Conservation (phyloP, 2,888 invertebrate genomes). For the Nudaria mundana region DNA sequence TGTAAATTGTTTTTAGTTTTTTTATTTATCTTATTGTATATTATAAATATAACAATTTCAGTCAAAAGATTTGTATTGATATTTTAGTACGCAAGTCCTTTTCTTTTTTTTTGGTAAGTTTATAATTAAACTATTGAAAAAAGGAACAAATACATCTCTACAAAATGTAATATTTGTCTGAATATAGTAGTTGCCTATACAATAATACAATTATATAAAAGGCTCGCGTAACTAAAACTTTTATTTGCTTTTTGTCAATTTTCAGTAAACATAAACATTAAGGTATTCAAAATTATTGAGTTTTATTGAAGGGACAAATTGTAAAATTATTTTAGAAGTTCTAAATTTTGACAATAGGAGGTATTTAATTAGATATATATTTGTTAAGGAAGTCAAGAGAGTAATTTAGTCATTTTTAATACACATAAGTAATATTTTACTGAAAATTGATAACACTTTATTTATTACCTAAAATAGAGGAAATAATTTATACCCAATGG, state of each 20-base stretch:
- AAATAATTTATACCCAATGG: too few relatives aligned
- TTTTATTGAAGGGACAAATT: too few relatives aligned
- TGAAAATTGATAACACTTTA: conserved; percentile 21
- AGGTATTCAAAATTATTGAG: too few relatives aligned
- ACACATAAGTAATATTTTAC: conserved; percentile 8
- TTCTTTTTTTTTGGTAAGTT: too few relatives aligned
- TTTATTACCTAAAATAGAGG: conserved; percentile 16
- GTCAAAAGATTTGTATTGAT: conserved; percentile 11
- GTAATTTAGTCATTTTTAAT: too few relatives aligned
- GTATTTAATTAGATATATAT: too few relatives aligned
- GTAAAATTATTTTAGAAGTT: too few relatives aligned
- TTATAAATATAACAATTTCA: conserved; percentile 13
- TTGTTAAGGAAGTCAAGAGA: too few relatives aligned
- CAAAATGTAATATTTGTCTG: not conserved
- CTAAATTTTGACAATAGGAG: too few relatives aligned
- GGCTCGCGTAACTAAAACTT: conserved; percentile 13
- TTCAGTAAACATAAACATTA: conserved; percentile 12
- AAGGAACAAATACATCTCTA: not conserved
- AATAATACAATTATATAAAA: not conserved
- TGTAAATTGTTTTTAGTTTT: conserved; percentile 6
- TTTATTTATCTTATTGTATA: not conserved
- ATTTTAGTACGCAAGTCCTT: conserved; percentile 12
- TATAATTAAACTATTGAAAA: not conserved
- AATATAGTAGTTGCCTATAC: not conserved
- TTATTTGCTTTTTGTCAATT: conserved; percentile 13